Base-by-base conservation (phyloP, 1,140 invertebrate species). In the Phocides pigmalion region DNA sequence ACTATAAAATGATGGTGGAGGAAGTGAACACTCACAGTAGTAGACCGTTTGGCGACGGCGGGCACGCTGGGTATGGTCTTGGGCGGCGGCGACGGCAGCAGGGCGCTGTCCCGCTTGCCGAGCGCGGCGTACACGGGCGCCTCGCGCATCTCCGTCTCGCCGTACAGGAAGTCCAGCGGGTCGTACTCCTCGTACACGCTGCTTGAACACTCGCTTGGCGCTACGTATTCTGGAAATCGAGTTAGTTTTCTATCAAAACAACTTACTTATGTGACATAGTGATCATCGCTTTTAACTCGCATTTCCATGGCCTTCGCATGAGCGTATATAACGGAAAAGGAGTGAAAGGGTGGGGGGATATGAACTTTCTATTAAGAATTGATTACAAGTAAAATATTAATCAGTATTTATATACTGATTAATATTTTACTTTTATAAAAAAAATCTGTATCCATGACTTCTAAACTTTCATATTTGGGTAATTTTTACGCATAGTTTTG, bases 101-200 rank as follows among this genome's bases (percentile, higher is more conserved):
- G 90, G 15, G 92, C 93, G 76, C 93, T 94, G 64, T 95, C 94
- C 39, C 94, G 93, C 74, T 94, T 95, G 71, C 94, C 95, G 4
- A 96, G 93, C 0, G 95, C 94, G 14, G 94, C 95, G 84, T 97
- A 97, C 46, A 96, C 93, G 3, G 96, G 95, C 86, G 96, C 95
- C 15, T 95, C 96, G 72, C 94, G 95, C 67, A 95, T 94, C 74
- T 94, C 94, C 49, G 93, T 95, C 84, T 94, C 95, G 66, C 94
- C 94, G 75, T 97, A 96, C 81, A 97, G 93, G 71, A 96, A 97
- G 85, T 98, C 96, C 69, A 97, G 94, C 2, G 96, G 96, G 89
- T 98, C 96, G 81, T 96, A 97, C 62, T 96, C 95, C 72, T 97
- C 95, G 76, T 98, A 97, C 53, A 97, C 95, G 62, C 95, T 96